phyloP scores from a whole-genome alignment of 92 coral and sea anemone genomes.

The Palythoa grandis region DNA sequence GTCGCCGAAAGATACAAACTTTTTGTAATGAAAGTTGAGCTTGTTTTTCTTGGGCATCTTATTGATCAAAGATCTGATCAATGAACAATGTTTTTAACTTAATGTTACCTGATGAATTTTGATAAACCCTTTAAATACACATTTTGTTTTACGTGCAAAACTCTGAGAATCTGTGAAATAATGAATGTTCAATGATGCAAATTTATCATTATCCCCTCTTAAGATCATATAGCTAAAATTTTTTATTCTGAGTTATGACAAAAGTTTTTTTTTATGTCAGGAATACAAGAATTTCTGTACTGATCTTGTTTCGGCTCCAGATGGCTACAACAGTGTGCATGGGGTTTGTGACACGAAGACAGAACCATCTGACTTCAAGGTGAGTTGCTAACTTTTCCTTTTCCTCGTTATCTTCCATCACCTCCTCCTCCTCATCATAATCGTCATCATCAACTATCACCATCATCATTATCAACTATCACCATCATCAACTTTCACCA shows the following conservation, averaged over 20 bases:
- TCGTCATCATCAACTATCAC: neutral
- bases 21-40: too few relatives aligned
- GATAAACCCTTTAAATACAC: neutral
- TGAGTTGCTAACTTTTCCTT: neutral
- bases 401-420: neutral
- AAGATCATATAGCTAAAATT: neutral
- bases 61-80: too few relatives aligned
- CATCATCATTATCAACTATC: neutral
- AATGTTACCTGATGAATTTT: neutral
- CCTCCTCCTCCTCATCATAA: neutral
- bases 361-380: slow-evolving; percentile 82
- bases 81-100: neutral
- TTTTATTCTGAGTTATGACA: neutral
- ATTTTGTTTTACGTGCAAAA: neutral
- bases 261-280: slow-evolving; percentile 35
- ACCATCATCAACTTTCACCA: neutral
- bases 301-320: slow-evolving; percentile 76
- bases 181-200: too few relatives aligned
- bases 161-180: too few relatives aligned
- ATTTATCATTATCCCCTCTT: neutral
- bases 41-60: too few relatives aligned
- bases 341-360: slow-evolving; percentile 66
- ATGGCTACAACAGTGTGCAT: slow-evolving; percentile 79
- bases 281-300: slow-evolving; percentile 69
- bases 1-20: too few relatives aligned